Evolutionary conservation across 2,797 vertebrate genomes (phyloP), one percentile per base, ranked within the genome.

Genomic region (Nyctalus aviator): DNA sequence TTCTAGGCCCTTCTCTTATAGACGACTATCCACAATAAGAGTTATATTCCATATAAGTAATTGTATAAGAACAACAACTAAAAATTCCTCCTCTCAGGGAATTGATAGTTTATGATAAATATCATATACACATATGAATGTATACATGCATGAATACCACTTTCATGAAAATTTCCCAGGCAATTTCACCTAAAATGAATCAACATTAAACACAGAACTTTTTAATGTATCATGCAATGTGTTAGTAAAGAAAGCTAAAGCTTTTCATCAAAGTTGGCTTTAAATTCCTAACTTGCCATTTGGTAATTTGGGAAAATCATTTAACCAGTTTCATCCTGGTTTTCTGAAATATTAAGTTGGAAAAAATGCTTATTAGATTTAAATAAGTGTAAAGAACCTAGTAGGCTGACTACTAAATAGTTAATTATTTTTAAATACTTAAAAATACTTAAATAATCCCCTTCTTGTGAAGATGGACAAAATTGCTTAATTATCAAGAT

Each of bases 141-240:
- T 12, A 53, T 8, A 55, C 2, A 79, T 41, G 3, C 46, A 50
- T 20, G 11, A 12, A n/a, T 55, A 76, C 12, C 7, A 71, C 6
- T 92, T 94, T 72, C 18, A 59, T 69, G 23, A 87, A 41, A 73
- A 87, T 87, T 73, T 81, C 5, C 66, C n/a, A 71, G 81, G 25
- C 57, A 87, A 25, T 71, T 35, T 21, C 1, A 87, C 8, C 8
- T 57, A 78, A 78, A 71, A 48, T 1, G 3, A 11, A 71, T 81
- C 17, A 44, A 66, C 75, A 72, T 68, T 66, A 91, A 84, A 72
- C 14, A 68, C 1, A 57, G 6, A 90, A 41, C 2, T 69, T 55
- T 68, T 59, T 46, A 71, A 53, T 13, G 0, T 41, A 37, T 66
- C 8, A 53, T 32, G 4, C 10, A 94, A 7, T 27, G 10, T 12